Percentiles rank a stretch among this genome's conserved stretches.
Conservation (phyloP, 53 echinoderm and acorn worm species). For the Mesocentrotus franciscanus region DNA sequence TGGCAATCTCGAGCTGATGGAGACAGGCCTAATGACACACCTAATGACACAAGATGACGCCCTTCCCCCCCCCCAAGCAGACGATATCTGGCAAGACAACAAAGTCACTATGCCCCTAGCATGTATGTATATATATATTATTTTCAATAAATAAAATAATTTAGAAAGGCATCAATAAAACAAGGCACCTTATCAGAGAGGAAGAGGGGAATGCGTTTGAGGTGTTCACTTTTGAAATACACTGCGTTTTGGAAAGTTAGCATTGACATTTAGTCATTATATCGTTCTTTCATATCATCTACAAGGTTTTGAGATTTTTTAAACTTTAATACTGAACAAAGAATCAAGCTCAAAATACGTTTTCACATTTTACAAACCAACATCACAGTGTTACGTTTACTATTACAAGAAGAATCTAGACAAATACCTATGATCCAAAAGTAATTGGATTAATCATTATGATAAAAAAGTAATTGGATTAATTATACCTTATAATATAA, state of each 20-base stretch:
- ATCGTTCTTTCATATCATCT: neutral
- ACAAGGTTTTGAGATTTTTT: neutral
- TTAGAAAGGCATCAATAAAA: slow-evolving; percentile 1
- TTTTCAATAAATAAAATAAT: slow-evolving; percentile 32
- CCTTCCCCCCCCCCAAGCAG: too few species aligned
- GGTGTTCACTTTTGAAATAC: neutral
- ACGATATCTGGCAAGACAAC: neutral
- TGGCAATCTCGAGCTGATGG: too few species aligned
- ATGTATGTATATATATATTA: neutral
- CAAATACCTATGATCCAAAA: neutral
- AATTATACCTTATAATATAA: neutral
- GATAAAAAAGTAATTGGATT: neutral
- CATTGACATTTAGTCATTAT: neutral
- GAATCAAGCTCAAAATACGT: neutral
- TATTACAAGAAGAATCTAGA: neutral
- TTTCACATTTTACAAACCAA: too few species aligned
- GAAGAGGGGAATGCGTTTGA: neutral
- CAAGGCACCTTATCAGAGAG: neutral
- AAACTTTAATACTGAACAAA: neutral
- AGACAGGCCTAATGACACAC: too few species aligned
- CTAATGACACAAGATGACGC: too few species aligned
- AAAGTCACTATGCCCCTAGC: slow-evolving; percentile 32
- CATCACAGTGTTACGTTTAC: neutral
- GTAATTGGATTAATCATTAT: neutral
- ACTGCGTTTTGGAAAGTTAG: neutral